Evolutionary conservation across 2,113 vertebrate genomes (phyloP).

Genomic region (Oriolus oriolus): DNA sequence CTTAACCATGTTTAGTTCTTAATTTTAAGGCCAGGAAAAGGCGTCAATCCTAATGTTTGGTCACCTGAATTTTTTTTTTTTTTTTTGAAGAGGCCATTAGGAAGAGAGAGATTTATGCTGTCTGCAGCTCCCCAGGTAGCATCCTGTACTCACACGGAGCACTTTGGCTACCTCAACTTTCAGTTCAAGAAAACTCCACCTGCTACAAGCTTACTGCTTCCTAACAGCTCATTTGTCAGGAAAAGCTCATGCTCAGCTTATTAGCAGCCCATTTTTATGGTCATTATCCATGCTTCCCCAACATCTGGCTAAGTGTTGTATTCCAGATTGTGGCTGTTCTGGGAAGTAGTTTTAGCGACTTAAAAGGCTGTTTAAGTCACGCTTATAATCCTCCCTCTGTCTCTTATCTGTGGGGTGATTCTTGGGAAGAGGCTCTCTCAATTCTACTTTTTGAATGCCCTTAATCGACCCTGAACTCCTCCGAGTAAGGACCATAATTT

Average conservation of each 20-base stretch:
- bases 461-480: background rate
- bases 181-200: background rate
- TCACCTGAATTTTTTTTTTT: background rate
- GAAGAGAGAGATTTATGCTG: background rate
- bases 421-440: background rate
- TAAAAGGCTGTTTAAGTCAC: slow-evolving; percentile 35
- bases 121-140: background rate
- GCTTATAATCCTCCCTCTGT: background rate
- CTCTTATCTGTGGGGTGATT: background rate
- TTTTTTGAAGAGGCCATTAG: background rate
- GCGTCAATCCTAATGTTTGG: background rate
- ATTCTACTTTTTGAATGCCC: background rate
- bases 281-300: slow-evolving; percentile 55
- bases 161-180: background rate
- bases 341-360: slow-evolving; percentile 23
- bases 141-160: background rate
- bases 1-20: too few relatives aligned
- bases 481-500: background rate
- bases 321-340: slow-evolving; percentile 54
- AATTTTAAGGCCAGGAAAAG: too few relatives aligned
- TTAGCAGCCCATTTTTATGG: slow-evolving; percentile 48
- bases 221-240: slow-evolving; percentile 47
- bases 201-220: background rate
- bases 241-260: slow-evolving; percentile 47
- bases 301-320: slow-evolving; percentile 58